phyloP scores from a whole-genome alignment of 1,140 invertebrate species.

The Drosophila simulans region DNA sequence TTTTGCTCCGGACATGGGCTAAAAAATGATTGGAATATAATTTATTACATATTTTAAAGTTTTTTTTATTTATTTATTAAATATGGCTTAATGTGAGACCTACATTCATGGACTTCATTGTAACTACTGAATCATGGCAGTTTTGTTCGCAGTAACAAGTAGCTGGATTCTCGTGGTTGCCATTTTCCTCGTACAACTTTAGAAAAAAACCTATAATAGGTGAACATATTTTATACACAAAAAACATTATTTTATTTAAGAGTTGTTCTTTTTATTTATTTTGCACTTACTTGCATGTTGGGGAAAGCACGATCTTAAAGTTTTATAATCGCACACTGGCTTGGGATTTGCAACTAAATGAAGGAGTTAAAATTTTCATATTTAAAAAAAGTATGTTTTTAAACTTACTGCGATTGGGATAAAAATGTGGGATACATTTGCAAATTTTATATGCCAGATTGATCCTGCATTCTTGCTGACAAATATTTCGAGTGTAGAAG shows the following conservation, averaged over 20 bases:
- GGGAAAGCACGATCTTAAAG: conserved; percentile 62
- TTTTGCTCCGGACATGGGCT: conserved; percentile 62
- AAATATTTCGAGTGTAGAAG: conserved; percentile 88
- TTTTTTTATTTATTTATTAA: background rate
- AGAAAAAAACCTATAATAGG: conserved; percentile 48
- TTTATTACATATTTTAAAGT: too few relatives aligned
- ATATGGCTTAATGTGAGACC: background rate
- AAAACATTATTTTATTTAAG: too few relatives aligned
- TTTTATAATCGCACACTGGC: conserved; percentile 67
- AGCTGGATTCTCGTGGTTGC: conserved; percentile 11
- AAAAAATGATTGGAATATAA: background rate
- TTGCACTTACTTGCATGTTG: conserved; percentile 47
- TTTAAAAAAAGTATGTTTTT: background rate
- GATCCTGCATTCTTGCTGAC: conserved; percentile 88
- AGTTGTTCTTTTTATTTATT: background rate
- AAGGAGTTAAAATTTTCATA: background rate
- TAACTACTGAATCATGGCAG: conserved; percentile 63
- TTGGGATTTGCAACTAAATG: conserved; percentile 61
- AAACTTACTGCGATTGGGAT: conserved; percentile 77
- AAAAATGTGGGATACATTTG: conserved; percentile 88
- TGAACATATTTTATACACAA: background rate
- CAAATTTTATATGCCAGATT: conserved; percentile 86
- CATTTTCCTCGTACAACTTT: conserved; percentile 51
- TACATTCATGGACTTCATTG: conserved; percentile 47
- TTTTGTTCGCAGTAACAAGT: conserved; percentile 64